Evolutionary conservation across 2,113 vertebrate species (phyloP).

Genomic region (Bujurquina vittata): DNA sequence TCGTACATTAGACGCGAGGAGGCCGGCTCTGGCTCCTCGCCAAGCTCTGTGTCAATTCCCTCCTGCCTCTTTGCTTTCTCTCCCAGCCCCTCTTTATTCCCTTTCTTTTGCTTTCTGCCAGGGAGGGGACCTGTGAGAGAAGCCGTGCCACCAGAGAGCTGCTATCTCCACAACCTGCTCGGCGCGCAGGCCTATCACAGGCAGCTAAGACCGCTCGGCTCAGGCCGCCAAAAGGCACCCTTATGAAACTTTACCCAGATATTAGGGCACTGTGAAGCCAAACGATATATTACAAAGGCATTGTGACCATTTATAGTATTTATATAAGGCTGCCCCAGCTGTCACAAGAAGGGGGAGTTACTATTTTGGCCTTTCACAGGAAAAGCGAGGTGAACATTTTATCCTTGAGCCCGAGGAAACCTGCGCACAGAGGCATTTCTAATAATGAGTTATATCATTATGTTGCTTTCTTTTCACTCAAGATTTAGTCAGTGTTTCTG

Average conservation of each 20-base stretch:
- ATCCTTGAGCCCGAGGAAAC: neutral
- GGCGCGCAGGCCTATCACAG: conserved; percentile 77
- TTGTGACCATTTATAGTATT: conserved; percentile 73
- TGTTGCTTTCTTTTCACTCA: conserved; percentile 43
- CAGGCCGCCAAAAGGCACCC: conserved; percentile 75
- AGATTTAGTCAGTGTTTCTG: conserved; percentile 50
- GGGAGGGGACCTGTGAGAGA: conserved; percentile 79
- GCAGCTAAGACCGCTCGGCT: conserved; percentile 78
- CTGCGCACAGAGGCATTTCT: conserved; percentile 1
- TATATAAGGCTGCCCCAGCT: conserved; percentile 60
- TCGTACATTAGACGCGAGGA: conserved; percentile 87
- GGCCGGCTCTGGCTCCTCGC: conserved; percentile 84
- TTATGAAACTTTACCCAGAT: conserved; percentile 81
- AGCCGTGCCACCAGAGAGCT: conserved; percentile 77
- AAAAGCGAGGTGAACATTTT: conserved; percentile 42
- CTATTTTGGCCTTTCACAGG: conserved; percentile 41
- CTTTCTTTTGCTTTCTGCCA: conserved; percentile 81
- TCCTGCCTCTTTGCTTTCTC: conserved; percentile 77
- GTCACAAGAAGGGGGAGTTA: conserved; percentile 37
- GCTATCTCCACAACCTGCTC: conserved; percentile 84
- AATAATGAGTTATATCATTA: conserved; percentile 40
- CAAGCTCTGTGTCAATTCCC: conserved; percentile 84
- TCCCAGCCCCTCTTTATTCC: conserved; percentile 79
- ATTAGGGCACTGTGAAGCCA: conserved; percentile 78
- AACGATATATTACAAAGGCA: conserved; percentile 78